Percentiles rank a stretch among this genome's conserved stretches.
These are phyloP conservation scores for Matsumurasca onukii DNA, from an alignment of 1,140 invertebrate species.

Conservation along the genomic window DNA sequence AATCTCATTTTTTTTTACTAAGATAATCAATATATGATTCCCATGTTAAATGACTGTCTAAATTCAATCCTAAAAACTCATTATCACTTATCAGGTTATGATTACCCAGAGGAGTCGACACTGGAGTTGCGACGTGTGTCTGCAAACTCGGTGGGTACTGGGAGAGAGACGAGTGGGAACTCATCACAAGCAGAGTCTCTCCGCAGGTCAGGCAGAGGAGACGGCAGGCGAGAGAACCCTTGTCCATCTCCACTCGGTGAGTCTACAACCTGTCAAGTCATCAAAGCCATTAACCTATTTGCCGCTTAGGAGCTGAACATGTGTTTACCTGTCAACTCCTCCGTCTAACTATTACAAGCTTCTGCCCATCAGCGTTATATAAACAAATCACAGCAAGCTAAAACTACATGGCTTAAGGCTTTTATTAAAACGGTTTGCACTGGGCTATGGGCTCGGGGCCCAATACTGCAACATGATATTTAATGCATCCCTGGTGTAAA, in stretches of 20 bases:
- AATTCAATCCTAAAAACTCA: too few species aligned
- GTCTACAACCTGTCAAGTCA: constrained; percentile 5
- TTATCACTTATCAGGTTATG: too few species aligned
- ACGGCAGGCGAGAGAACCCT: constrained; percentile 50
- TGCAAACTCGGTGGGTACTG: constrained; percentile 49
- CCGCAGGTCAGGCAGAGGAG: constrained; percentile 65
- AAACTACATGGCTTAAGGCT: too few species aligned
- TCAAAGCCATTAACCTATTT: constrained; percentile 7
- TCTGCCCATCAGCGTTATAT: neutral
- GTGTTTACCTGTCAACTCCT: neutral
- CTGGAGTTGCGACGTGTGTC: constrained; percentile 40
- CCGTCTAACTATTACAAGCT: neutral
- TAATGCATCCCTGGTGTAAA: too few species aligned
- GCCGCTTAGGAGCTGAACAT: neutral
- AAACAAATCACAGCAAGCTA: neutral
- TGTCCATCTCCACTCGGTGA: neutral
- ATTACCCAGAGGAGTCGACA: constrained; percentile 28
- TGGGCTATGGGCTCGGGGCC: too few species aligned
- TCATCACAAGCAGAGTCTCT: constrained; percentile 63
- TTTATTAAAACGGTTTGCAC: too few species aligned
- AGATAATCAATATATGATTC: too few species aligned
- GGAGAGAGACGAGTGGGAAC: constrained; percentile 45
- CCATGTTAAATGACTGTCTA: too few species aligned
- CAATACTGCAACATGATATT: too few species aligned
- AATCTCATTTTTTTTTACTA: too few species aligned